Conservation (phyloP, 2,888 invertebrate species). For the Trissoscelio sp. region DNA sequence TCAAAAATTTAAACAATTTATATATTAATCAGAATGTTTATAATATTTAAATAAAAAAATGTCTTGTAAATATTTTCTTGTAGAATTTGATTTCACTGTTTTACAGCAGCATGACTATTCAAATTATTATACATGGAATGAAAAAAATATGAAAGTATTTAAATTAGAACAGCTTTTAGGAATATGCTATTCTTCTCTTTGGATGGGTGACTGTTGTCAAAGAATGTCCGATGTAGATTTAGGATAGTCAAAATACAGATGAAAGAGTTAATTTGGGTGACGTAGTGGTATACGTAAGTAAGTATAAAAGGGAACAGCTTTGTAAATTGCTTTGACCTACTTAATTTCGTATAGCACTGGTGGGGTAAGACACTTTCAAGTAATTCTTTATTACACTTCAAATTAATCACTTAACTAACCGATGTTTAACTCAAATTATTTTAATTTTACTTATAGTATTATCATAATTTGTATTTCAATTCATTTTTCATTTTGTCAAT, state of each 20-base stretch:
- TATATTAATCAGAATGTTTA: background rate
- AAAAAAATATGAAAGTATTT: background rate
- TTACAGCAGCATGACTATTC: conserved; percentile 52
- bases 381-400: conserved; percentile 28
- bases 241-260: conserved; percentile 38
- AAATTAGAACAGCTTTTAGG: conserved; percentile 33
- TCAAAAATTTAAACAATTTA: too few species aligned
- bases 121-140: conserved; percentile 11
- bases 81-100: conserved; percentile 65
- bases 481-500: background rate
- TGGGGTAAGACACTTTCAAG: conserved; percentile 39
- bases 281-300: conserved; percentile 52
- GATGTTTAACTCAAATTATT: background rate
- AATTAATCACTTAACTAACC: conserved; percentile 51
- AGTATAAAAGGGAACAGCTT: conserved; percentile 56
- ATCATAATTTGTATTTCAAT: background rate
- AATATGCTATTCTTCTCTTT: conserved; percentile 32
- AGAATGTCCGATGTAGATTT: conserved; percentile 47
- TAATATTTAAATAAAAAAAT: background rate
- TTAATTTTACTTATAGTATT: conserved; percentile 7
- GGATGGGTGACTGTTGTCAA: conserved; percentile 48
- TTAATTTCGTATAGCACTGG: conserved; percentile 51
- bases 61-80: background rate
- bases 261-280: conserved; percentile 41
- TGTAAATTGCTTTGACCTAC: conserved; percentile 54